Evolutionary conservation across 2,113 vertebrate species (phyloP), one percentile per base, ranked within the genome.

Genomic region (Urocynchramus pylzowi): DNA sequence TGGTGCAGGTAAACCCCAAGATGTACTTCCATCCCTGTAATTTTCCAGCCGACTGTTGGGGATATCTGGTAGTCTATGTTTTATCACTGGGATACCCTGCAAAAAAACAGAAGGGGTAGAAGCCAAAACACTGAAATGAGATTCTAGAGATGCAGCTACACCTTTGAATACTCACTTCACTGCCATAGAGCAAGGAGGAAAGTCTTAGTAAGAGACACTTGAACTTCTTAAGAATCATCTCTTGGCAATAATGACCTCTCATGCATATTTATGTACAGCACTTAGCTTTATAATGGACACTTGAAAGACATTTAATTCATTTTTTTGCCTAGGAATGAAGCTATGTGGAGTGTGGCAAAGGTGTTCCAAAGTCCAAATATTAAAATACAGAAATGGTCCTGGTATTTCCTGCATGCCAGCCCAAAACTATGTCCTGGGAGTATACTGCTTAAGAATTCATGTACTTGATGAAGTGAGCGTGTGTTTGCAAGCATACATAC

Each of bases 201-300:
- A 97, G 96, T 96, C 97, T 97, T 79, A 64, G 76, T 61, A 83
- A 97, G 96, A 98, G 97, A 95, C 89, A 97, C 97, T 97, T 92
- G 96, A 98, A 97, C 96, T 75, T 97, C 95, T 96, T 93, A 96
- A 98, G 95, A 89, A 95, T 97, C 95, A 88, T 96, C 97, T 97
- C 90, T 90, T 88, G 93, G 82, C 86, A 91, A 81, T 97, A 97
- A 97, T 95, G 97, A 93, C 96, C 97, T 96, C 96, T 97, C 95
- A 91, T 97, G 96, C 97, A 97, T 98, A 97, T 98, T 98, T 97
- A 98, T 97, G 90, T 87, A 87, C 82, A 87, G 89, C 69, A 91
- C 97, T 97, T 95, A 92, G 87, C 90, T 97, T 96, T 89, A 92
- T 97, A 96, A 97, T 92, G 80, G 94, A 95, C 95, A 97, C 95